These are phyloP conservation scores for Mustelus asterias DNA, from an alignment of 2,113 vertebrate species.

Conservation along the genomic window DNA sequence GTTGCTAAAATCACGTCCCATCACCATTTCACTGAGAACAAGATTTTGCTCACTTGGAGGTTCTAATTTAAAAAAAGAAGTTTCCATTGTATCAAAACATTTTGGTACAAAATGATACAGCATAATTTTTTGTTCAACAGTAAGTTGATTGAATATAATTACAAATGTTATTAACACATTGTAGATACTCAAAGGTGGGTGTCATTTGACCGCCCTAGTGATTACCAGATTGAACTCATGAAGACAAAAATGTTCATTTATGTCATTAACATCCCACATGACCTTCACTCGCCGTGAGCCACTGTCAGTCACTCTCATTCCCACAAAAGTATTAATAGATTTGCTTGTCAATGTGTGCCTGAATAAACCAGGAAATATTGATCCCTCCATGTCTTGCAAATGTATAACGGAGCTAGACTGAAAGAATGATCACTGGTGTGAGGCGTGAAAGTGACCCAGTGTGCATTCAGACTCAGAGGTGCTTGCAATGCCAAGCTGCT, in stretches of 20 bases:
- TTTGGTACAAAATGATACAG: not conserved
- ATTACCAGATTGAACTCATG: not conserved
- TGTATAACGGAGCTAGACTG: not conserved
- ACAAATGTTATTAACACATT: not conserved
- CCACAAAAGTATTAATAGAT: not conserved
- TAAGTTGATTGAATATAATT: not conserved
- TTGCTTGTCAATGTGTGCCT: not conserved
- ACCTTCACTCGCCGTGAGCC: not conserved
- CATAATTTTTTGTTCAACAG: not conserved
- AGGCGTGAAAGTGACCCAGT: slow-evolving; percentile 12
- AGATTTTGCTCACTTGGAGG: not conserved
- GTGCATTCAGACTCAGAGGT: not conserved
- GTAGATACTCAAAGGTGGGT: not conserved
- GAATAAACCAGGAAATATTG: not conserved
- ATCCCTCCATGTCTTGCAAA: not conserved
- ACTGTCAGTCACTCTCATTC: slow-evolving; percentile 5
- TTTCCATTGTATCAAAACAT: not conserved
- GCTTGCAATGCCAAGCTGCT: not conserved
- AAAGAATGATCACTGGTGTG: not conserved
- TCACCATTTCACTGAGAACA: not conserved
- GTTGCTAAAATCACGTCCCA: not conserved
- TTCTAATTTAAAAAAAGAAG: not conserved
- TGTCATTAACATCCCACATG: not conserved
- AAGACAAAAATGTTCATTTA: not conserved
- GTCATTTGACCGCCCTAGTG: not conserved